Conservation (phyloP, 35 echinoderm and acorn worm genomes). For the Strongylocentrotus purpuratus region DNA sequence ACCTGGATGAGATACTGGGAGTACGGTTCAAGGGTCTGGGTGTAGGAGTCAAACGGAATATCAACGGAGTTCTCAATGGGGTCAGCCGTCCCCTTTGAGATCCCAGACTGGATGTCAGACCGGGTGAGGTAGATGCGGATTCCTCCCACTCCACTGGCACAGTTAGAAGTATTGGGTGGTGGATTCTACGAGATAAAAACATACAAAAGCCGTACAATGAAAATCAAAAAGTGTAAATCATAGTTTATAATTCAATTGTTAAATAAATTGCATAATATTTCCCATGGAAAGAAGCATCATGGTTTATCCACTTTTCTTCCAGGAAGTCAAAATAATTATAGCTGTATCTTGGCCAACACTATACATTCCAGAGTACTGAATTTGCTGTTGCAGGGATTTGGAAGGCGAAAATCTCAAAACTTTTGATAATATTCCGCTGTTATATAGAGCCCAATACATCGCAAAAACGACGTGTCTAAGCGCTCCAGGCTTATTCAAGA, state of each 20-base stretch:
- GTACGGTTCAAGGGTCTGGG: constrained; percentile 15
- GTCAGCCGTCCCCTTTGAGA: background rate
- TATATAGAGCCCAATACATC: no score
- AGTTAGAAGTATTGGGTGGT: background rate
- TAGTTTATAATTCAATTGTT: background rate
- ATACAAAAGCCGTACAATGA: background rate
- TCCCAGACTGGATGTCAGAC: background rate
- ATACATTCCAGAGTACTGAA: background rate
- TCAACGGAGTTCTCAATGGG: background rate
- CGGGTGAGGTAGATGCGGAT: background rate
- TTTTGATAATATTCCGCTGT: no score
- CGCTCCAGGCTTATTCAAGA: no score
- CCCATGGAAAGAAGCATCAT: background rate
- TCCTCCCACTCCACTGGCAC: background rate
- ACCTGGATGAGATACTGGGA: constrained; percentile 10
- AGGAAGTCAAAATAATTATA: no score
- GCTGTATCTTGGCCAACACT: no score
- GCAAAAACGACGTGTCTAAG: no score
- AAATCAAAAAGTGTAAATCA: background rate
- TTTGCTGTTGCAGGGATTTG: background rate
- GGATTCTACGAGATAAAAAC: background rate
- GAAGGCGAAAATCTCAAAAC: no score
- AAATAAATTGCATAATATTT: background rate
- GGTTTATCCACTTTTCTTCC: background rate
- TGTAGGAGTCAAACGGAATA: constrained; percentile 4